Evolutionary conservation across 2,888 invertebrate genomes (phyloP), one percentile per base, ranked within the genome.

Genomic region (Epistrophe eligans): DNA sequence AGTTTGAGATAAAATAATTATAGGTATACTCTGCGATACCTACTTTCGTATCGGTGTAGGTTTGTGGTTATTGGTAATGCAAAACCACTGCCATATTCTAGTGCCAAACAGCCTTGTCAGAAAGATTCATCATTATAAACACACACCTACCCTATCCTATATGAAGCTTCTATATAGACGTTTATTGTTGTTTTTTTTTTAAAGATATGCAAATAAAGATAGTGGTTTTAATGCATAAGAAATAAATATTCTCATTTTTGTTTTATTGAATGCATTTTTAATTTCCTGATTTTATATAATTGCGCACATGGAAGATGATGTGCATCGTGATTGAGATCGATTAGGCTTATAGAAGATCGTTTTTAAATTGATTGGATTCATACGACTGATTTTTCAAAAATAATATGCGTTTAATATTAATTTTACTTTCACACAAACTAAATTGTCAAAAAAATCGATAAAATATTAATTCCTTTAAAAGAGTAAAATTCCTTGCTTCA

Each of bases 181-280:
- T 10, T 15, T 8, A 28, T 1, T n/a, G 38, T 38, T 19, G 1
- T 28, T 24, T 11, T 64, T 32, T 28, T 45, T n/a, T 45, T 32
- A 28, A 15, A 38, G 7, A 38, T 45, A 64, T 45, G 28, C 8
- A 32, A 66, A 66, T 66, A 66, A n/a, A 48, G 11, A 28, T 64
- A 48, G 64, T 32, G 64, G 45, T 17, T 64, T 32, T 32, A 17
- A 45, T 64, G 28, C 43, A 45, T 24, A 7, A 32, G 24, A 66
- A 13, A 43, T 4, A 52, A 52, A 24, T 28, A 55, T 6, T 9
- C 11, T 28, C n/a, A 8, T 13, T 40, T 58, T 35, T 15, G 8
- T 24, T 52, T n/a, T 15, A 57, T 15, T 58, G 38, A n/a, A 38
- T 35, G n/a, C 11, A 40, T 15, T 43, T 38, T 13, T 62, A 13